Evolutionary conservation across 2,888 invertebrate species (phyloP).

Genomic region (Callosobruchus maculatus): DNA sequence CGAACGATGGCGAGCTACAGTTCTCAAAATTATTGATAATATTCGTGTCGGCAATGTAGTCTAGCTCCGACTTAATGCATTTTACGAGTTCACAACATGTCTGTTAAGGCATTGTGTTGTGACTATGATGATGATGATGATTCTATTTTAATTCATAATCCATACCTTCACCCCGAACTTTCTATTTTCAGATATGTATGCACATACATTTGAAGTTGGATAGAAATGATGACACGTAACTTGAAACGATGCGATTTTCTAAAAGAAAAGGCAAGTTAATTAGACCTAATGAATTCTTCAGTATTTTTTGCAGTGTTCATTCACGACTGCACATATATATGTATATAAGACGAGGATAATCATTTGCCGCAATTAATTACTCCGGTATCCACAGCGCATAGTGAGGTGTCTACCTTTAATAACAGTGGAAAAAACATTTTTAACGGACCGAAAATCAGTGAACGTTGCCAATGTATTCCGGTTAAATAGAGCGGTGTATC

Average conservation of each 20-base stretch:
- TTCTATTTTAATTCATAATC: no score
- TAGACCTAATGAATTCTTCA: neutral
- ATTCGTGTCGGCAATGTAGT: no score
- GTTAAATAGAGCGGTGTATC: constrained; percentile 23
- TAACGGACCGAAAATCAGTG: constrained; percentile 37
- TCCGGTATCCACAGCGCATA: neutral
- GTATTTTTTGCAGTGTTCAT: neutral
- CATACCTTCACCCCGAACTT: no score
- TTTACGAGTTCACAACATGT: no score
- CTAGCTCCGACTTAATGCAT: no score
- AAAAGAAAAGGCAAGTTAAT: neutral
- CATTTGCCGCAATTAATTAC: neutral
- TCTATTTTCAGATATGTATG: neutral
- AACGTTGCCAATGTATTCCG: constrained; percentile 33
- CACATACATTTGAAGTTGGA: neutral
- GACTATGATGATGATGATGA: no score
- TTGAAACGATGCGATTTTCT: neutral
- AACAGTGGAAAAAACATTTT: constrained; percentile 6
- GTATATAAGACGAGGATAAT: neutral
- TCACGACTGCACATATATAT: neutral
- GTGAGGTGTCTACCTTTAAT: constrained; percentile 3
- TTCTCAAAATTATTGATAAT: no score
- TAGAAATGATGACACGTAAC: neutral
- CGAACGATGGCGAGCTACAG: no score
- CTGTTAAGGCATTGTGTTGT: no score